These are phyloP conservation scores for Chaetodon trifascialis DNA, from an alignment of 2,113 vertebrate genomes.

Conservation along the genomic window DNA sequence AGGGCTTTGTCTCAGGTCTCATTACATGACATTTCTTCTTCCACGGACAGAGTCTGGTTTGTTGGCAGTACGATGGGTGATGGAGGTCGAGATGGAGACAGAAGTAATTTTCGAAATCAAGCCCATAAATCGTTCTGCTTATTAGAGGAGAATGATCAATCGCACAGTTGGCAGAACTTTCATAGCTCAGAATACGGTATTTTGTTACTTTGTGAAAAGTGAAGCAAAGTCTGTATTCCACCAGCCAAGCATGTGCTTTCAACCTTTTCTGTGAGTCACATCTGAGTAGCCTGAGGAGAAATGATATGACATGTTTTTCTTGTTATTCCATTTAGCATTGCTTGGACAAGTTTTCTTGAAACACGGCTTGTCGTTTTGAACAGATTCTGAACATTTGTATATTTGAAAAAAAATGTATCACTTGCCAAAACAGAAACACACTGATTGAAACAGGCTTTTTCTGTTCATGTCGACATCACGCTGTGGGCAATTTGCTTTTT, in stretches of 20 bases:
- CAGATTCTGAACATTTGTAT: constrained; percentile 14
- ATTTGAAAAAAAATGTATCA: background rate
- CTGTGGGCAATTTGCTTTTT: constrained; percentile 5
- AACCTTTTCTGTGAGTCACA: constrained; percentile 12
- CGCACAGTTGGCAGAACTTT: constrained; percentile 15
- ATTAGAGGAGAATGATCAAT: constrained; percentile 48
- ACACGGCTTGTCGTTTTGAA: constrained; percentile 3
- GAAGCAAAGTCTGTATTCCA: constrained; percentile 7
- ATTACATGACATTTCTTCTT: constrained; percentile 57
- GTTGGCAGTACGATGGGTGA: constrained; percentile 4
- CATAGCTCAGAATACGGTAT: constrained; percentile 2
- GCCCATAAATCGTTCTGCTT: constrained; percentile 19
- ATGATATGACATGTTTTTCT: constrained; percentile 31
- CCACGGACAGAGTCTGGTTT: constrained; percentile 29
- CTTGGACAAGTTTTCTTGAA: constrained; percentile 18
- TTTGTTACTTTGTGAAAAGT: background rate
- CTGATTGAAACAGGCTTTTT: constrained; percentile 12
- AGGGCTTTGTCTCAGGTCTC: constrained; percentile 67
- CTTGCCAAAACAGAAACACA: constrained; percentile 7
- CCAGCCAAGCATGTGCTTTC: constrained; percentile 8
- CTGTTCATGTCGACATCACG: background rate
- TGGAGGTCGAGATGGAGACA: background rate
- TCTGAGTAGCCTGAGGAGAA: constrained; percentile 18
- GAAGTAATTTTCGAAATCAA: constrained; percentile 23
- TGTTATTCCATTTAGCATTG: constrained; percentile 8